Evolutionary conservation across 2,888 invertebrate species (phyloP).

Genomic region (Deilephila elpenor): DNA sequence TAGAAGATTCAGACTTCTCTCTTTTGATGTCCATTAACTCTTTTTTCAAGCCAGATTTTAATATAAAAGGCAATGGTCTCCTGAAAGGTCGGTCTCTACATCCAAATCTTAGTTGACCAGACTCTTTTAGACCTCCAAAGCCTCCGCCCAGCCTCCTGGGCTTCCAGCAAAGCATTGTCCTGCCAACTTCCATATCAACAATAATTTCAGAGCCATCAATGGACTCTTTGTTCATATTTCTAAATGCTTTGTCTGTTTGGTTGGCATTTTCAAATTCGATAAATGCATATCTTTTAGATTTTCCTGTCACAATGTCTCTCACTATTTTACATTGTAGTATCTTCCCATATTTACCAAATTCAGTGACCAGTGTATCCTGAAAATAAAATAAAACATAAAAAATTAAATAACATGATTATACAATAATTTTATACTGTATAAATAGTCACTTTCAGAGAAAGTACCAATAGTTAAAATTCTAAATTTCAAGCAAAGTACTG

Average conservation of each 20-base stretch:
- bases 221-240: slow-evolving; percentile 83
- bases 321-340: slow-evolving; percentile 87
- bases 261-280: slow-evolving; percentile 89
- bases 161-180: slow-evolving; percentile 90
- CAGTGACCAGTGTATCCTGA: slow-evolving; percentile 81
- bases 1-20: slow-evolving; percentile 1
- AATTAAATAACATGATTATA: too few species aligned
- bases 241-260: slow-evolving; percentile 86
- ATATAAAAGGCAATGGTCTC: slow-evolving; percentile 78
- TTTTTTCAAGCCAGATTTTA: slow-evolving; percentile 32
- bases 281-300: slow-evolving; percentile 93
- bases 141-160: slow-evolving; percentile 95
- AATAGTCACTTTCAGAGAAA: too few species aligned
- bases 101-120: slow-evolving; percentile 95
- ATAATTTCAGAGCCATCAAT: slow-evolving; percentile 89
- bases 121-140: slow-evolving; percentile 93
- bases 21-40: not conserved
- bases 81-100: slow-evolving; percentile 91
- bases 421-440: too few species aligned
- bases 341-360: slow-evolving; percentile 87
- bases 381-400: slow-evolving; percentile 37
- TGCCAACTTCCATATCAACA: slow-evolving; percentile 89
- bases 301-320: slow-evolving; percentile 92
- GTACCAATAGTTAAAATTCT: too few species aligned
- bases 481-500: too few species aligned